These are phyloP conservation scores for Pinna nobilis DNA, from an alignment of 1,140 invertebrate genomes.

Conservation along the genomic window DNA sequence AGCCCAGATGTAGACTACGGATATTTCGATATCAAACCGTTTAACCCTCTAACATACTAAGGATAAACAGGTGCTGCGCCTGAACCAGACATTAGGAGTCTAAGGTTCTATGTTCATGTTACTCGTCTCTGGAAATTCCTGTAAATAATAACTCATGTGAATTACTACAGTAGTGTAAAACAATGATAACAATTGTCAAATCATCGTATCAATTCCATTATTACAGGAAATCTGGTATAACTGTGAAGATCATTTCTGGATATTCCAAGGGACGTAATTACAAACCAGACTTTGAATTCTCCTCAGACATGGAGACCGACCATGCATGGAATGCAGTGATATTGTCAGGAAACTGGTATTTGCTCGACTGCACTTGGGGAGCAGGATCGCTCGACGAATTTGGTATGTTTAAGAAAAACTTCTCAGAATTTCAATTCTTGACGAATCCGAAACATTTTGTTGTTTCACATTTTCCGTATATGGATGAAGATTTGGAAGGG, in stretches of 20 bases:
- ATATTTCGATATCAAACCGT: no score
- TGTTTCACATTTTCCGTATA: constrained; percentile 74
- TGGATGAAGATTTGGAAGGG: constrained; percentile 19
- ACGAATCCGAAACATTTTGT: constrained; percentile 76
- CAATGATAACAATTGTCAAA: no score
- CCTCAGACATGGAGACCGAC: constrained; percentile 87
- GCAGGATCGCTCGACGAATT: constrained; percentile 53
- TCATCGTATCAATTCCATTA: no score
- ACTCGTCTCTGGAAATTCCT: no score
- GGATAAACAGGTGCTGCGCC: no score
- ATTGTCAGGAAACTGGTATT: constrained; percentile 40
- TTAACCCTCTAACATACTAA: no score
- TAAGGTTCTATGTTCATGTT: no score
- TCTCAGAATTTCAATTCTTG: constrained; percentile 71
- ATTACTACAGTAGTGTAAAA: no score
- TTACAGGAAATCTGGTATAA: constrained; percentile 84
- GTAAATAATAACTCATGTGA: no score
- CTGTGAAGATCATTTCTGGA: constrained; percentile 98
- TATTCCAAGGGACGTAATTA: constrained; percentile 98
- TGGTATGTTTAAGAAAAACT: constrained; percentile 24
- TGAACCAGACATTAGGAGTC: no score
- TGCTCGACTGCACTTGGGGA: constrained; percentile 72
- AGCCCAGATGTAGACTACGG: no score
- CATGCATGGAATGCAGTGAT: constrained; percentile 49
- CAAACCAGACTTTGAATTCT: constrained; percentile 93